These are phyloP conservation scores for Eledona agricola DNA, from an alignment of 2,888 invertebrate species.

Conservation along the genomic window DNA sequence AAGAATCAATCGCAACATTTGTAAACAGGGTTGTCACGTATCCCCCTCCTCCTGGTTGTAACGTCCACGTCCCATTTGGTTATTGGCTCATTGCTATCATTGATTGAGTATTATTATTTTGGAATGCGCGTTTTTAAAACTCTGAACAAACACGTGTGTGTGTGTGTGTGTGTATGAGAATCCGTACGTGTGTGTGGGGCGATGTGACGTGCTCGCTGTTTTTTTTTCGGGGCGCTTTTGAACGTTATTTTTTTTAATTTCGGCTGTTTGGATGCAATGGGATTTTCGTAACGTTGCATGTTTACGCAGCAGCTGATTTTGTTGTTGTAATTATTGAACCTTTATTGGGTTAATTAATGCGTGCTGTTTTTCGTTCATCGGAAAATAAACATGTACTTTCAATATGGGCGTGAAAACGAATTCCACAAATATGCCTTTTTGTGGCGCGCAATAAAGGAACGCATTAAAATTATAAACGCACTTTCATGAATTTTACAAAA, in stretches of 20 bases:
- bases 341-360: conserved; percentile 46
- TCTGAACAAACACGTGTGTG: conserved; percentile 60
- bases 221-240: conserved; percentile 44
- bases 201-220: conserved; percentile 52
- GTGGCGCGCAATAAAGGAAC: too few species aligned
- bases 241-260: conserved; percentile 36
- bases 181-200: conserved; percentile 47
- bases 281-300: conserved; percentile 36
- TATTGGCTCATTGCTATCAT: conserved; percentile 65
- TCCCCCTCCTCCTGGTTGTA: conserved; percentile 58
- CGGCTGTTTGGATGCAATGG: conserved; percentile 33
- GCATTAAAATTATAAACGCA: too few species aligned
- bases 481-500: too few species aligned
- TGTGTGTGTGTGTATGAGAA: conserved; percentile 45
- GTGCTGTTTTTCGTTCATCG: conserved; percentile 37
- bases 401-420: conserved; percentile 14
- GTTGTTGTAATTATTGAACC: conserved; percentile 46
- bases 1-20: conserved; percentile 65
- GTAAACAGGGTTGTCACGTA: conserved; percentile 65
- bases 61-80: conserved; percentile 63
- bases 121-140: conserved; percentile 65
- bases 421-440: conserved; percentile 15
- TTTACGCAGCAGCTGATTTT: conserved; percentile 45
- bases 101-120: conserved; percentile 66
- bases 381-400: conserved; percentile 37